Conservation (phyloP, 2,888 invertebrate genomes). For the Megastigmus dorsalis region DNA sequence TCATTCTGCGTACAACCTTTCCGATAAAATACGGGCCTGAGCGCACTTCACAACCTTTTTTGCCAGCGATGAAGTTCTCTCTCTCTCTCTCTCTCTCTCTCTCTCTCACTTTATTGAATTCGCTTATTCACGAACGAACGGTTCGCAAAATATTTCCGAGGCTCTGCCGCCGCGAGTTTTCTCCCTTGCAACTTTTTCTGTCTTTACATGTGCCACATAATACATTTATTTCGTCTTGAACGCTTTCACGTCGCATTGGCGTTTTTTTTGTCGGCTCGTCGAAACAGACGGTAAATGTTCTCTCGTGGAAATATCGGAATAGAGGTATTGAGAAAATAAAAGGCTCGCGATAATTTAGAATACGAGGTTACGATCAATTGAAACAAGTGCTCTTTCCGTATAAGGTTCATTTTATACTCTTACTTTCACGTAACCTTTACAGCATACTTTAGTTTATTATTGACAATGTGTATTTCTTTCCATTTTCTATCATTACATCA, state of each 20-base stretch:
- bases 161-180: no score
- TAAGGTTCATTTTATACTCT: no score
- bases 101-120: constrained; percentile 1
- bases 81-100: no score
- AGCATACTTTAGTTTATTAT: no score
- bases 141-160: constrained; percentile 30
- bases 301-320: constrained; percentile 1
- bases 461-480: no score
- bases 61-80: not conserved
- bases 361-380: no score
- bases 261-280: constrained; percentile 13
- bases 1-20: not conserved
- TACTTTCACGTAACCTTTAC: no score
- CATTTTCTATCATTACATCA: no score
- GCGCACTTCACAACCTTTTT: not conserved
- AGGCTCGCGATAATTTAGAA: no score
- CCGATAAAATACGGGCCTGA: constrained; percentile 14
- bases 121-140: not conserved
- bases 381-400: no score
- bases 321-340: constrained; percentile 38
- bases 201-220: constrained; percentile 1
- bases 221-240: constrained; percentile 8
- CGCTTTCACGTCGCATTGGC: not conserved
- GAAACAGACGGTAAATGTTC: constrained; percentile 23
- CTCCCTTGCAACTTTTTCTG: not conserved